These are phyloP conservation scores for Chiloscyllium punctatum DNA, from an alignment of 2,797 vertebrate genomes.

Conservation along the genomic window DNA sequence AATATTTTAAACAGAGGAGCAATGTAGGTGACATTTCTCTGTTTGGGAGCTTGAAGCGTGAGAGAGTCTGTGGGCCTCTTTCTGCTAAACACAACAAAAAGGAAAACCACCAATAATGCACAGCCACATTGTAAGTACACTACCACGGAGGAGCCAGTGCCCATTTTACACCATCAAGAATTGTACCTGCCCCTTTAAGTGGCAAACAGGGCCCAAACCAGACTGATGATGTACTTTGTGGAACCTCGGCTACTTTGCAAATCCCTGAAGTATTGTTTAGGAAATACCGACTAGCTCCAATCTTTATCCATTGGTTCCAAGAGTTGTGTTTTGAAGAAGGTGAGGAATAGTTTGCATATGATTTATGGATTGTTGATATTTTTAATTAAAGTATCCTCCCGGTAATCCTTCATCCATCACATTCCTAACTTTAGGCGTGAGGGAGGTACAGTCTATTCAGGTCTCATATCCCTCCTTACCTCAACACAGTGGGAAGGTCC, in stretches of 20 bases:
- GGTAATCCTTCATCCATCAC: background rate
- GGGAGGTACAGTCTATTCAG: background rate
- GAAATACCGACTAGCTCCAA: background rate
- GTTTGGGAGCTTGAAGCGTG: background rate
- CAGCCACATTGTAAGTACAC: background rate
- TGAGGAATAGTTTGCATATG: background rate
- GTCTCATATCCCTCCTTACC: background rate
- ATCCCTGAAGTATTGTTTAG: background rate
- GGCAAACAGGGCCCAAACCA: background rate
- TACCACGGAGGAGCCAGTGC: background rate
- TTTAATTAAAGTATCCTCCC: background rate
- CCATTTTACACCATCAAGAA: background rate
- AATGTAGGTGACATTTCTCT: constrained; percentile 45
- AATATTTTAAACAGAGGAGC: constrained; percentile 51
- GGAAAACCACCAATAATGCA: background rate
- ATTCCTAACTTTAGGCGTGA: background rate
- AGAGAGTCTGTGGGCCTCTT: background rate
- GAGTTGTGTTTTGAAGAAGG: background rate
- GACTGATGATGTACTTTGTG: background rate
- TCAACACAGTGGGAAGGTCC: background rate
- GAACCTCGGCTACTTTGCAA: background rate
- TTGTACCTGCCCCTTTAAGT: background rate
- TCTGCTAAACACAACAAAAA: background rate
- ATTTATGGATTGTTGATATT: background rate
- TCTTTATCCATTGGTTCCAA: background rate